Evolutionary conservation across 64 coral and sea anemone genomes (phyloP).

Genomic region (Astreopora myriophthalma): DNA sequence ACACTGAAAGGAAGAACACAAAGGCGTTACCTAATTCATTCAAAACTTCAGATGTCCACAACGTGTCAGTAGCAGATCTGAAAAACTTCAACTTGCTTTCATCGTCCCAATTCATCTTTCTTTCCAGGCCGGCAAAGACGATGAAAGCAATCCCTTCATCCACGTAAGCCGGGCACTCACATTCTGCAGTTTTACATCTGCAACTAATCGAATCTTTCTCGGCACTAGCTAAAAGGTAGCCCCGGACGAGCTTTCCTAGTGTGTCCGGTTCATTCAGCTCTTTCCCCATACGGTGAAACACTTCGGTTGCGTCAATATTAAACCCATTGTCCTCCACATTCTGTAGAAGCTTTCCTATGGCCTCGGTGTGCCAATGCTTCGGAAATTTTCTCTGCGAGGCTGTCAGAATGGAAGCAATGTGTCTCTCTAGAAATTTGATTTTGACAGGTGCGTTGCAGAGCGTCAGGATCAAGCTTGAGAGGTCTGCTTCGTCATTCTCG

Average conservation of each 20-base stretch:
- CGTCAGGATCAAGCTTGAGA: constrained; percentile 76
- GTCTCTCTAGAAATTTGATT: constrained; percentile 69
- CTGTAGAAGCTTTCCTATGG: constrained; percentile 68
- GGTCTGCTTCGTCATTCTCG: constrained; percentile 66
- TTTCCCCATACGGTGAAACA: constrained; percentile 82
- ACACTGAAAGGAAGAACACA: not conserved
- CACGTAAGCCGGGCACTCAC: constrained; percentile 82
- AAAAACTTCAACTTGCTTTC: constrained; percentile 90
- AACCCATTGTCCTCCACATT: constrained; percentile 82
- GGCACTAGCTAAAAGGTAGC: constrained; percentile 79
- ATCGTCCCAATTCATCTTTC: constrained; percentile 89
- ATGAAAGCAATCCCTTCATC: constrained; percentile 97
- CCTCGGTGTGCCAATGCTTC: constrained; percentile 49
- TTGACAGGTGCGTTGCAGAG: constrained; percentile 77
- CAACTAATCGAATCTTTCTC: constrained; percentile 92
- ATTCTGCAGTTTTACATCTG: constrained; percentile 91
- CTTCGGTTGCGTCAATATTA: constrained; percentile 85
- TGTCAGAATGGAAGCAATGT: constrained; percentile 64
- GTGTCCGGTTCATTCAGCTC: constrained; percentile 66
- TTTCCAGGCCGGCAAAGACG: constrained; percentile 82
- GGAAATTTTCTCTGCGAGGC: constrained; percentile 64
- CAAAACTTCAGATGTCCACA: constrained; percentile 83
- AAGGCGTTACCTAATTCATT: constrained; percentile 77
- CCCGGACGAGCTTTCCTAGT: constrained; percentile 71
- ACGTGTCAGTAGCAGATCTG: constrained; percentile 65